These are phyloP conservation scores for Hydrotaea cyrtoneurina DNA, from an alignment of 2,888 invertebrate species.

Conservation along the genomic window DNA sequence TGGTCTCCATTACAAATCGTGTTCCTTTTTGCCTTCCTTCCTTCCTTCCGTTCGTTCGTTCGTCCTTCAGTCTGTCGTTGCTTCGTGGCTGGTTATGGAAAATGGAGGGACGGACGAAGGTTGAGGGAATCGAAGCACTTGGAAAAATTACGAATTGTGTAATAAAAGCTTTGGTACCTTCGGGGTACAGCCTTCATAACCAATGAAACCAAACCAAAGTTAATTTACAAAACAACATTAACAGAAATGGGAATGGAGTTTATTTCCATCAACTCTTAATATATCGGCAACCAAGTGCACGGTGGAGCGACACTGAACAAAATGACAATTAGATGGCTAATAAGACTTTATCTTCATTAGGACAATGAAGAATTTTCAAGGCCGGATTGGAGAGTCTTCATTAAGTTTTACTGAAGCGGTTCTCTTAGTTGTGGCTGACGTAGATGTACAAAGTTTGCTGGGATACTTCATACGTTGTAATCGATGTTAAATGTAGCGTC, in stretches of 20 bases:
- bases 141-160: constrained; percentile 58
- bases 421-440: no score
- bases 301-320: background rate
- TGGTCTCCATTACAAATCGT: constrained; percentile 24
- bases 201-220: constrained; percentile 65
- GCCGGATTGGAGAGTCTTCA: no score
- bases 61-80: background rate
- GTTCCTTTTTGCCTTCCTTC: background rate
- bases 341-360: no score
- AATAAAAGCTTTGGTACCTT: constrained; percentile 56
- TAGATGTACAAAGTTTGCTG: no score
- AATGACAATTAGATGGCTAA: no score
- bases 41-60: background rate
- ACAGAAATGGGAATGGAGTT: constrained; percentile 27
- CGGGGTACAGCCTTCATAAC: constrained; percentile 64
- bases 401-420: no score
- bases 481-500: no score
- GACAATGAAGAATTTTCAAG: no score
- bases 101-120: background rate
- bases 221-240: constrained; percentile 63
- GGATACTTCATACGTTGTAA: no score
- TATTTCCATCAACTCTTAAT: background rate
- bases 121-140: constrained; percentile 8
- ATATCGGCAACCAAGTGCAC: background rate
- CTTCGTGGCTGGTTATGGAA: background rate